Percentiles rank a stretch among this genome's conserved stretches.
Conservation (phyloP, 2,113 vertebrate genomes). For the Myotis lucifugus region DNA sequence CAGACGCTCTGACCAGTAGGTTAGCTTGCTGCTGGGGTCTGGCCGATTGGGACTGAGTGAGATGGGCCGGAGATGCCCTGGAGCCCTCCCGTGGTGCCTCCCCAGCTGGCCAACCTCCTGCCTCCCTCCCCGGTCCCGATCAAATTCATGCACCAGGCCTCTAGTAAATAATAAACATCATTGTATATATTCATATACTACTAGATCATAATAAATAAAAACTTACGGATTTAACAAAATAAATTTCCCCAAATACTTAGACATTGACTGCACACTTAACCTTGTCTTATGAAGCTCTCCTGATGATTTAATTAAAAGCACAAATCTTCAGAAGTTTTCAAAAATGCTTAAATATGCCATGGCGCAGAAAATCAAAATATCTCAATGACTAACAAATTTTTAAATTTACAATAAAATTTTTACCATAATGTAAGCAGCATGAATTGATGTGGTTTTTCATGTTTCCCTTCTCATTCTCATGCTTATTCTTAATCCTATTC, state of each 20-base stretch:
- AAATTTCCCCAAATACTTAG: slow-evolving; percentile 13
- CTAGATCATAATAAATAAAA: slow-evolving; percentile 16
- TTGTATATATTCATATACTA: slow-evolving; percentile 15
- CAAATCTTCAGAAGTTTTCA: background rate
- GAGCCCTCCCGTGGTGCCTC: too few species aligned
- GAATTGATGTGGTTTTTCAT: background rate
- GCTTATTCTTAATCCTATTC: background rate
- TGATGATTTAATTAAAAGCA: slow-evolving; percentile 41
- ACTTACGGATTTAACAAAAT: background rate
- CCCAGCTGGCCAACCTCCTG: too few species aligned
- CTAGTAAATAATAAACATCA: background rate
- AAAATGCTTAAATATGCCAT: background rate
- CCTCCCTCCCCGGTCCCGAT: too few species aligned
- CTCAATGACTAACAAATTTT: background rate
- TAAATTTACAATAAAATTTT: slow-evolving; percentile 43
- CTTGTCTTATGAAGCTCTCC: background rate
- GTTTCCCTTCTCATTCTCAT: background rate
- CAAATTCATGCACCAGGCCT: too few species aligned
- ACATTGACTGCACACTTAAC: background rate
- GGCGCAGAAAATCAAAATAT: background rate
- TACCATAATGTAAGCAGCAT: background rate
- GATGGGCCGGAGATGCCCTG: too few species aligned
- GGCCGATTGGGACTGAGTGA: too few species aligned
- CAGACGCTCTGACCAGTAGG: too few species aligned
- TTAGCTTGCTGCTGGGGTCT: too few species aligned